Conservation (phyloP, 2,113 vertebrate species). For the Lampris megalopsis region DNA sequence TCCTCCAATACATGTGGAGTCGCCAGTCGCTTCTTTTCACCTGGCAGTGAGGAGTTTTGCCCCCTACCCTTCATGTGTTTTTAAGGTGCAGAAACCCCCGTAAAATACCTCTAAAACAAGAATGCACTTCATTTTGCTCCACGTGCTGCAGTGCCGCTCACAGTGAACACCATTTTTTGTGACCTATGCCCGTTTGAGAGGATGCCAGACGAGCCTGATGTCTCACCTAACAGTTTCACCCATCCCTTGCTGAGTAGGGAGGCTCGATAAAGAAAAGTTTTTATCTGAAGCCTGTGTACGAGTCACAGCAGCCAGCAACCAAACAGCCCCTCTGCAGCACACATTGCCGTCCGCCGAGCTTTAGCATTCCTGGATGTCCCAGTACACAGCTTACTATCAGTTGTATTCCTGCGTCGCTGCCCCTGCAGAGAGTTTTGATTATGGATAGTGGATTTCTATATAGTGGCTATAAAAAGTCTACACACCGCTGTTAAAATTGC, state of each 20-base stretch:
- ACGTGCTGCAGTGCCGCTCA: neutral
- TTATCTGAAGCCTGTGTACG: conserved; percentile 17
- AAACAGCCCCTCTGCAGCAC: conserved; percentile 17
- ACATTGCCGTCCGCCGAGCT: conserved; percentile 2
- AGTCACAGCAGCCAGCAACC: conserved; percentile 16
- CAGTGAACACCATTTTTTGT: conserved; percentile 3
- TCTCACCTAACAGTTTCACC: neutral
- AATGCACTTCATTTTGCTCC: no score
- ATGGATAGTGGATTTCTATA: conserved; percentile 42
- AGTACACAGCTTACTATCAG: conserved; percentile 42
- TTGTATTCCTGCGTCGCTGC: conserved; percentile 17
- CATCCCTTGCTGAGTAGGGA: neutral
- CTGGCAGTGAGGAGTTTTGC: no score
- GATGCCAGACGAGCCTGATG: neutral
- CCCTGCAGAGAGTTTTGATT: conserved; percentile 57
- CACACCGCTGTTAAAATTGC: neutral
- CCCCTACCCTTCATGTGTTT: no score
- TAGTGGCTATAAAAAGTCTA: no score
- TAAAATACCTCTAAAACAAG: no score
- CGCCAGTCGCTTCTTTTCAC: no score
- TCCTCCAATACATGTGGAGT: no score
- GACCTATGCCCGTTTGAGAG: neutral
- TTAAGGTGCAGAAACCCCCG: no score
- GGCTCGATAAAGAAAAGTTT: neutral
- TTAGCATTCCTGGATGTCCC: conserved; percentile 38